phyloP scores from a whole-genome alignment of 2,113 vertebrate species.

The Marmota flaviventris region DNA sequence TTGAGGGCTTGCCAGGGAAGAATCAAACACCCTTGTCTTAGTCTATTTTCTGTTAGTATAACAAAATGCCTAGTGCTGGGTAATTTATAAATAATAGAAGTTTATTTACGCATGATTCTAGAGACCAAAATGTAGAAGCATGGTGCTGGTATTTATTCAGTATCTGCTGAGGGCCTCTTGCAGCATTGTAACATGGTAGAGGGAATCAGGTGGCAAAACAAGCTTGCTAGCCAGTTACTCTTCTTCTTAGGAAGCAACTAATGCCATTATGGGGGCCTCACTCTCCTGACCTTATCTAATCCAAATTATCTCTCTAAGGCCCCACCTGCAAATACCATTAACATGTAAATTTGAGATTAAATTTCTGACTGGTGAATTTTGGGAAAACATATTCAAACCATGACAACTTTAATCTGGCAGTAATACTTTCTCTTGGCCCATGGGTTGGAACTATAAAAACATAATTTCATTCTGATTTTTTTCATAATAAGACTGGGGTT shows the following conservation, averaged over 20 bases:
- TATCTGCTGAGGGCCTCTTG: neutral
- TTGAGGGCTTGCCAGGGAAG: neutral
- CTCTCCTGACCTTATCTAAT: neutral
- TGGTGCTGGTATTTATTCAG: neutral
- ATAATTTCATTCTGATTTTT: neutral
- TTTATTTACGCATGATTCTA: neutral
- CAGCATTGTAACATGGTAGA: neutral
- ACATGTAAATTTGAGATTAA: neutral
- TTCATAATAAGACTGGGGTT: neutral
- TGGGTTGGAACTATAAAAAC: slow-evolving; percentile 51
- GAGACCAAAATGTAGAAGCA: neutral
- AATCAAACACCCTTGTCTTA: slow-evolving; percentile 59
- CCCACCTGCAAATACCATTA: neutral
- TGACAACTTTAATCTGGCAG: slow-evolving; percentile 54
- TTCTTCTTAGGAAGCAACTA: neutral
- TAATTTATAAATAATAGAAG: neutral
- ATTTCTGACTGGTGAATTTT: neutral
- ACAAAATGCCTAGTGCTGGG: neutral
- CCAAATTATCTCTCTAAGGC: neutral
- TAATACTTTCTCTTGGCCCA: neutral
- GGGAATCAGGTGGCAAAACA: neutral
- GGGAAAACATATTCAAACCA: neutral
- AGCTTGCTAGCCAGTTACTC: neutral
- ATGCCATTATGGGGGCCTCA: neutral
- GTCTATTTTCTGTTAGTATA: neutral